Conservation (phyloP, 2,113 vertebrate genomes). For the Capreolus pygargus region DNA sequence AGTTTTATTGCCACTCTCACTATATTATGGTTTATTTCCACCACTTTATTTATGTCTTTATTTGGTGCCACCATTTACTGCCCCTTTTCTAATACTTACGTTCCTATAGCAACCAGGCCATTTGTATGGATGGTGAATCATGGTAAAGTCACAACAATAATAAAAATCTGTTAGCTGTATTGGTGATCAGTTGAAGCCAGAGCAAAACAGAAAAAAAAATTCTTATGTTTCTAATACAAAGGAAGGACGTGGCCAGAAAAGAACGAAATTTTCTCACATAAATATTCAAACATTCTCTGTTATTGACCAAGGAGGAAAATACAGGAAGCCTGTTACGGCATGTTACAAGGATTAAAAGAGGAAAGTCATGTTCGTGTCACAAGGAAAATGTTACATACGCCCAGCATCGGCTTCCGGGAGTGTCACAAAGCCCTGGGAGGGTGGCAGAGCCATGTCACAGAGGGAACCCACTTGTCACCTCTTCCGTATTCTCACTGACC, state of each 20-base stretch:
- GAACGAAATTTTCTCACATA: not conserved
- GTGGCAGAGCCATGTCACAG: not conserved
- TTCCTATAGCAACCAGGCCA: conserved; percentile 62
- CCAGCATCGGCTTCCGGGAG: not conserved
- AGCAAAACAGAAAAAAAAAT: not conserved
- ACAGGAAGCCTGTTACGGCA: not conserved
- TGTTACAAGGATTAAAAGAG: not conserved
- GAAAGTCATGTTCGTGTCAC: not conserved
- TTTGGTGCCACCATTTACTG: conserved; percentile 31
- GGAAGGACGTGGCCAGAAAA: not conserved
- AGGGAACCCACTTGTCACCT: not conserved
- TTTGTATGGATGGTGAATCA: conserved; percentile 45
- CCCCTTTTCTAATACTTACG: not conserved
- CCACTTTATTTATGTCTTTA: conserved; percentile 66
- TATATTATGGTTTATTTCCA: conserved; percentile 47
- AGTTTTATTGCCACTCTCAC: conserved; percentile 39
- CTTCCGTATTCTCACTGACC: not conserved
- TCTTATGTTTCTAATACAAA: conserved; percentile 22
- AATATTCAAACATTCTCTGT: not conserved
- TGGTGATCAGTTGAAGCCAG: conserved; percentile 23
- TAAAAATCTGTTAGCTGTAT: conserved; percentile 19
- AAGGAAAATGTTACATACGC: not conserved
- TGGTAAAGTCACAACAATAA: conserved; percentile 32
- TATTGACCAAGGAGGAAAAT: not conserved
- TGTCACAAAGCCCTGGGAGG: conserved; percentile 38